phyloP scores from a whole-genome alignment of 2,797 vertebrate species.

The Coregonus sp. region DNA sequence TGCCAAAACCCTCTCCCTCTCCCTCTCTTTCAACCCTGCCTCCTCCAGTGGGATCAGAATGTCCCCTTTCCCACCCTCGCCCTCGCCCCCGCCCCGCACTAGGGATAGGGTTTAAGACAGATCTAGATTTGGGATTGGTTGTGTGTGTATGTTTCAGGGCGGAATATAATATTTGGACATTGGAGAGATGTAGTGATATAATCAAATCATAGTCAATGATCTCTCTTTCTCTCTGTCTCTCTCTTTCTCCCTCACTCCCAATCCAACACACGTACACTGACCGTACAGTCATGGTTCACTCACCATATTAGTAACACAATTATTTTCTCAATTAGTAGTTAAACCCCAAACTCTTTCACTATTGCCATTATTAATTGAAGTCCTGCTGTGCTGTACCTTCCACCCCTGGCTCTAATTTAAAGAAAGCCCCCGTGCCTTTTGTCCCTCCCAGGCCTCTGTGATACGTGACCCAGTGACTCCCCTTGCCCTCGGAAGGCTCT shows the following conservation, averaged over 20 bases:
- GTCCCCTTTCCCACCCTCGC: slow-evolving; percentile 5
- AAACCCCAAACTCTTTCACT: background rate
- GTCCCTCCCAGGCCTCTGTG: slow-evolving; percentile 14
- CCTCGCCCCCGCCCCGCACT: background rate
- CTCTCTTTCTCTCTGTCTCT: slow-evolving; percentile 19
- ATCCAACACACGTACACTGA: too few species aligned
- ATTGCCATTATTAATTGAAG: background rate
- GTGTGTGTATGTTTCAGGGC: slow-evolving; percentile 2
- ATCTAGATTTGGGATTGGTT: slow-evolving; percentile 11
- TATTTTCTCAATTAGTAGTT: background rate
- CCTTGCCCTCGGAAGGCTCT: background rate
- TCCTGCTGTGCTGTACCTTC: background rate
- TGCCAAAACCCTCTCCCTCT: background rate
- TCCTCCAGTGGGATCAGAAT: too few species aligned
- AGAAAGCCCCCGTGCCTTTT: slow-evolving; percentile 5
- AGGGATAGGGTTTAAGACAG: slow-evolving; percentile 10
- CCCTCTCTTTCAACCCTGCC: background rate
- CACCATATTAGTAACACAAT: slow-evolving; percentile 15
- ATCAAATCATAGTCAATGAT: slow-evolving; percentile 43
- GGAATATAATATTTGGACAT: slow-evolving; percentile 46
- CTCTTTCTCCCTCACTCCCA: too few species aligned
- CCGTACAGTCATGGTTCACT: slow-evolving; percentile 14
- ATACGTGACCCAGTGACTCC: background rate
- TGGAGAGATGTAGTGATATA: slow-evolving; percentile 39
- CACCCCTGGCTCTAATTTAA: background rate